phyloP scores from a whole-genome alignment of 1,140 invertebrate genomes.

The Rhopalosiphum maidis region DNA sequence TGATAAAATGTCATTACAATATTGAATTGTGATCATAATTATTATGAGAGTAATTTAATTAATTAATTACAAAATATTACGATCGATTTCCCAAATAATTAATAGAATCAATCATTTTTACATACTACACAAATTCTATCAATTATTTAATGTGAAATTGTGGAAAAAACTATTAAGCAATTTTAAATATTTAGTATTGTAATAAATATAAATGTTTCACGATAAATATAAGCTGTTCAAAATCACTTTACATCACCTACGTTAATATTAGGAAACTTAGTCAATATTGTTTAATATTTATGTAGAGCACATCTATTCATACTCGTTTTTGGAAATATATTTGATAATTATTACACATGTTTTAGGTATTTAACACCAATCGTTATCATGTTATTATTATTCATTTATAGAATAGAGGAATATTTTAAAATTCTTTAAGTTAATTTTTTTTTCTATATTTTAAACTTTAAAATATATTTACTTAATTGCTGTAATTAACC shows the following conservation, averaged over 20 bases:
- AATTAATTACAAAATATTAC: background rate
- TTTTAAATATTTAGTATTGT: background rate
- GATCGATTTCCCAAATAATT: background rate
- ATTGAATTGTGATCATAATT: background rate
- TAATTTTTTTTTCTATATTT: too few relatives aligned
- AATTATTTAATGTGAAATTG: background rate
- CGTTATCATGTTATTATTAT: too few relatives aligned
- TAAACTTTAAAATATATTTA: too few relatives aligned
- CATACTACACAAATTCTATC: background rate
- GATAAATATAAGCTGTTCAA: background rate
- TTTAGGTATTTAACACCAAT: too few relatives aligned
- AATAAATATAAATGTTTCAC: background rate
- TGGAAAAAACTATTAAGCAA: background rate
- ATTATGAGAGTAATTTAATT: background rate
- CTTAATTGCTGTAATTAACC: too few relatives aligned
- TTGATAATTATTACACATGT: background rate
- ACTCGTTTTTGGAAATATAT: background rate
- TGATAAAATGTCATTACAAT: background rate
- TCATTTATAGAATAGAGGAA: too few relatives aligned
- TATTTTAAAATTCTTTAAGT: too few relatives aligned
- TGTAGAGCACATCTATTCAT: background rate
- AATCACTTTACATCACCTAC: background rate
- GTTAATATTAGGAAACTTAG: background rate
- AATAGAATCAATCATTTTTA: background rate
- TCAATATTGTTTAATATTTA: background rate